These are phyloP conservation scores for Eulemur albifrons DNA, from an alignment of 2,797 vertebrate species.

Conservation along the genomic window DNA sequence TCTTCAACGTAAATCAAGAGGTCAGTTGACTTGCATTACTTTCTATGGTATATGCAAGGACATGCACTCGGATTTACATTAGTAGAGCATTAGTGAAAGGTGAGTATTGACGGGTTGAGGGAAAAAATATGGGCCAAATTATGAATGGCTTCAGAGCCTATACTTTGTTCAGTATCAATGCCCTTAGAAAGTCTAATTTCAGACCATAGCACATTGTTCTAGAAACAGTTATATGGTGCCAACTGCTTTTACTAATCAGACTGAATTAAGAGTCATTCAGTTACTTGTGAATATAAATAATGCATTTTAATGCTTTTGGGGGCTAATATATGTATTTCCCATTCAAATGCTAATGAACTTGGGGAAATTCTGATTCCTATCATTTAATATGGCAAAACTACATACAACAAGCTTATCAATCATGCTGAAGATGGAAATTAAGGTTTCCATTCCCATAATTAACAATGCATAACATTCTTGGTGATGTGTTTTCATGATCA, in stretches of 20 bases:
- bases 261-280: neutral
- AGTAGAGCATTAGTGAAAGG: neutral
- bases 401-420: slow-evolving; percentile 70
- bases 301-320: neutral
- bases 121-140: neutral
- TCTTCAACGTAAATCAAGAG: neutral
- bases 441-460: slow-evolving; percentile 76
- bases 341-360: slow-evolving; percentile 58
- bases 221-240: neutral
- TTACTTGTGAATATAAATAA: neutral
- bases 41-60: neutral
- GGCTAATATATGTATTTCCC: neutral
- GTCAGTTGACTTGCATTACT: neutral
- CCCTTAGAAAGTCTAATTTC: neutral
- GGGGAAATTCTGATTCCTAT: slow-evolving; percentile 58
- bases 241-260: neutral
- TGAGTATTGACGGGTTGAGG: accelerated
- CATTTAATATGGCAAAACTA: slow-evolving; percentile 72
- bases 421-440: slow-evolving; percentile 78
- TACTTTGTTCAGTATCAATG: neutral
- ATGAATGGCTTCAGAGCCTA: accelerated
- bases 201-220: neutral
- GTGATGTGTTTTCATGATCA: slow-evolving; percentile 73
- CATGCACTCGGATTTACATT: neutral
- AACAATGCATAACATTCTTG: slow-evolving; percentile 61